phyloP scores from a whole-genome alignment of 2,797 vertebrate genomes.

The Pipistrellus kuhlii region DNA sequence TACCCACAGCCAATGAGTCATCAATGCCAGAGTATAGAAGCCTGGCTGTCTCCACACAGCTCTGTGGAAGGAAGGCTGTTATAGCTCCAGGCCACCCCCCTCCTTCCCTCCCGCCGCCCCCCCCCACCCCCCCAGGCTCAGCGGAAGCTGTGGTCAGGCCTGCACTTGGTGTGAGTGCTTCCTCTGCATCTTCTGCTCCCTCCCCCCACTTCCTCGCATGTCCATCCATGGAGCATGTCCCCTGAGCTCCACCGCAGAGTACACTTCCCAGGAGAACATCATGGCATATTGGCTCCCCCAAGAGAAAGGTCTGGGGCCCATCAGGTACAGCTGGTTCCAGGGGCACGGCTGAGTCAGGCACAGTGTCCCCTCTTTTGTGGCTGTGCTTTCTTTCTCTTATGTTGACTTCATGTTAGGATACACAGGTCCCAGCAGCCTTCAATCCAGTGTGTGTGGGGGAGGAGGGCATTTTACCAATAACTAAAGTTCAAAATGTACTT shows the following conservation, averaged over 20 bases:
- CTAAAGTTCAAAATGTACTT: neutral
- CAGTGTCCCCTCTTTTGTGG: neutral
- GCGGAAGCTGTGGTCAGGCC: neutral
- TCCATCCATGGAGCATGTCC: neutral
- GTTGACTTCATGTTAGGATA: neutral
- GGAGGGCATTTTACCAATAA: neutral
- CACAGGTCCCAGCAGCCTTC: neutral
- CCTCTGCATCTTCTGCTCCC: neutral
- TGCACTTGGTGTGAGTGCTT: neutral
- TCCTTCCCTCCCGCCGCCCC: too few species aligned
- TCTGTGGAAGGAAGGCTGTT: neutral
- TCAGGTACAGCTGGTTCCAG: neutral
- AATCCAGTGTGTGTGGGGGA: neutral
- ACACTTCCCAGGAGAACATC: neutral
- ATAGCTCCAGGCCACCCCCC: neutral
- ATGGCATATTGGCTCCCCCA: neutral
- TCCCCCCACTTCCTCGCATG: neutral
- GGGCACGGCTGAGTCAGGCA: neutral
- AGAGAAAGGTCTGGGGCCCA: neutral
- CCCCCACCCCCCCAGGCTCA: too few species aligned
- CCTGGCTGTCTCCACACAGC: neutral
- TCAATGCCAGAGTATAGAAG: neutral
- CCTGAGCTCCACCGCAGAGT: neutral
- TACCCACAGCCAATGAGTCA: neutral
- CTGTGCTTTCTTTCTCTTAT: neutral